Conservation (phyloP, 2,888 invertebrate species). For the Drosophila falleni region DNA sequence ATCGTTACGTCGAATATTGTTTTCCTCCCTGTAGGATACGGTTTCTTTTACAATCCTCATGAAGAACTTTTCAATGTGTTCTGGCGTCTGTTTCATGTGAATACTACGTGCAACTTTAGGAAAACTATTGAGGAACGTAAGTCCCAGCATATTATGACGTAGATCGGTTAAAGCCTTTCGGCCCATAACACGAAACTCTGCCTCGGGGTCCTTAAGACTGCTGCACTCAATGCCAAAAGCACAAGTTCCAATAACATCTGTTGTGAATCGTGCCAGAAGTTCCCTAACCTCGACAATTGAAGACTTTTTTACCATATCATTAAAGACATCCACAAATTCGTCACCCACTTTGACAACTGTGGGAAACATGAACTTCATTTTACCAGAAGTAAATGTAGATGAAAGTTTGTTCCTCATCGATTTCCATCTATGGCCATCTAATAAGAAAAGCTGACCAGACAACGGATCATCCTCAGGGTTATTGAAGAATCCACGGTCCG, state of each 20-base stretch:
- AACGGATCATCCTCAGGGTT: slow-evolving; percentile 84
- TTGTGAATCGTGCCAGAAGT: slow-evolving; percentile 84
- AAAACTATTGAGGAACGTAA: slow-evolving; percentile 54
- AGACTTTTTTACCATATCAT: slow-evolving; percentile 35
- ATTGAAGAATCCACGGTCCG: slow-evolving; percentile 81
- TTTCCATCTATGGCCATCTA: slow-evolving; percentile 85
- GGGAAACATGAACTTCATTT: slow-evolving; percentile 86
- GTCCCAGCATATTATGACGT: slow-evolving; percentile 37
- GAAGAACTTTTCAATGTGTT: slow-evolving; percentile 79
- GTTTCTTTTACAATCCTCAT: slow-evolving; percentile 82
- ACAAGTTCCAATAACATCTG: slow-evolving; percentile 86
- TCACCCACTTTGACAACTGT: slow-evolving; percentile 70
- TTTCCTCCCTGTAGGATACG: slow-evolving; percentile 81
- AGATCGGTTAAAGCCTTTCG: slow-evolving; percentile 48
- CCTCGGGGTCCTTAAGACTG: slow-evolving; percentile 83
- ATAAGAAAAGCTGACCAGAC: slow-evolving; percentile 80
- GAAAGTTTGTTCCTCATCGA: slow-evolving; percentile 85
- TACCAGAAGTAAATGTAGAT: slow-evolving; percentile 86
- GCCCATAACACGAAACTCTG: slow-evolving; percentile 83
- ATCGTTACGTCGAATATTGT: slow-evolving; percentile 84
- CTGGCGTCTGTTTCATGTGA: slow-evolving; percentile 58
- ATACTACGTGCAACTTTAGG: slow-evolving; percentile 62
- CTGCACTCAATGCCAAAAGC: slow-evolving; percentile 86
- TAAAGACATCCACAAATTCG: slow-evolving; percentile 66
- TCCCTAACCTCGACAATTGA: slow-evolving; percentile 76